Conservation (phyloP, 2,797 vertebrate genomes). For the Chelonia mydas region DNA sequence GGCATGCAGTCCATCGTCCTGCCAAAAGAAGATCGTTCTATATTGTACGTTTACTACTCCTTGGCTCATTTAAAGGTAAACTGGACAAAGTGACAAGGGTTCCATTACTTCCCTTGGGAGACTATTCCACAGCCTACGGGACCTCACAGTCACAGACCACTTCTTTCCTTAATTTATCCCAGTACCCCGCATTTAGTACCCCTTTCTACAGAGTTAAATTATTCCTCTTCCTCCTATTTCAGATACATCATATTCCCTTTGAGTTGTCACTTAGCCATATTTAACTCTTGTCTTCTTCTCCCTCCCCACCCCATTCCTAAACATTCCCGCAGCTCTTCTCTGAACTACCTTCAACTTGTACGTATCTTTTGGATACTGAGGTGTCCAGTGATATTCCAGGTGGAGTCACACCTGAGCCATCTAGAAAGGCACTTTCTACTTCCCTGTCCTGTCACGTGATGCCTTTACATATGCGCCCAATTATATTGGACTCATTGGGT, state of each 20-base stretch:
- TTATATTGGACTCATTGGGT: fast-evolving
- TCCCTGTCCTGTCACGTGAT: background rate
- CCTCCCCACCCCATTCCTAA: background rate
- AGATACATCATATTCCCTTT: no score
- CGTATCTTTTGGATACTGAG: background rate
- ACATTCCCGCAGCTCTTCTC: background rate
- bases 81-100: background rate
- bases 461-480: background rate
- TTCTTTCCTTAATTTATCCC: background rate
- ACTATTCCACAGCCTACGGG: background rate
- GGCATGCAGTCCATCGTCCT: background rate
- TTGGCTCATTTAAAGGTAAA: background rate
- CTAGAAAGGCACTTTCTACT: background rate
- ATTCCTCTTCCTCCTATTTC: background rate
- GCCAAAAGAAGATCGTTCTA: background rate
- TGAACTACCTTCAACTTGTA: background rate
- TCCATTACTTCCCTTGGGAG: background rate
- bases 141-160: background rate
- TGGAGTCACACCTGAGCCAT: background rate
- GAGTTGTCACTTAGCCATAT: background rate
- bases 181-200: background rate
- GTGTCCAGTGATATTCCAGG: background rate
- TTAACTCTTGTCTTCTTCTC: background rate
- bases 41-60: background rate
- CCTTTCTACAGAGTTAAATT: background rate